Evolutionary conservation across 1,140 invertebrate species (phyloP), one percentile per base, ranked within the genome.

Genomic region (Propsilocerus akamusi): DNA sequence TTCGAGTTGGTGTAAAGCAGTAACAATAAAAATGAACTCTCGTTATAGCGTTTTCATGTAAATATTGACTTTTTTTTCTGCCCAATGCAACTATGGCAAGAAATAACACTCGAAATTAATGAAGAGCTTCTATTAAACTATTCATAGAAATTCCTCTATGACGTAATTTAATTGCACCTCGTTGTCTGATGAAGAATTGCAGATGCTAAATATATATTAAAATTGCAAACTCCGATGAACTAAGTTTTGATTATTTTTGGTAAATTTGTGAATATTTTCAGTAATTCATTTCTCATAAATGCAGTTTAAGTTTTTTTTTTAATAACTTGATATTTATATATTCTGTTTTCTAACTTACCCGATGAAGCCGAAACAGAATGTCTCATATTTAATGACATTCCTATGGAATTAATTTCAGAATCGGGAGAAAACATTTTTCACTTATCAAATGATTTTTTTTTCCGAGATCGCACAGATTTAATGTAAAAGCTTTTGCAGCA

Each of bases 371-470:
- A 68, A 53, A 61, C 58, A 22, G 67, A 69, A 52, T 65, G 63
- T 51, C 65, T 62, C 56, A 68, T 63, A 47, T 65, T 67, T n/a
- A n/a, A n/a, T 52, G 62, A 63, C 66, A 68, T 68, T 56, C 64
- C 65, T 58, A 69, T 68, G 47, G 65, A 66, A 58, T 63, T 67
- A 51, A 68, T 68, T 59, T 68, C 66, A 51, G 61, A 64, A 53
- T 66, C 65, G 8, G 61, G 62, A 47, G 62, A 63, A 64, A 64
- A 66, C 62, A 63, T 65, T 49, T 48, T 63, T 52, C 20, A 24
- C 53, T 11, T 20, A 24, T 5, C 37, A 22, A 11, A 30, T 47
- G 47, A n/a, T 52, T 3, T 20, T 47, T 23, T 7, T 47, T 25
- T 47, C 24, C 20, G 5, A 8, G 28, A 6, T 17, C n/a, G 46